phyloP scores from a whole-genome alignment of 2,888 invertebrate species.

The Cheilosia scutellata region DNA sequence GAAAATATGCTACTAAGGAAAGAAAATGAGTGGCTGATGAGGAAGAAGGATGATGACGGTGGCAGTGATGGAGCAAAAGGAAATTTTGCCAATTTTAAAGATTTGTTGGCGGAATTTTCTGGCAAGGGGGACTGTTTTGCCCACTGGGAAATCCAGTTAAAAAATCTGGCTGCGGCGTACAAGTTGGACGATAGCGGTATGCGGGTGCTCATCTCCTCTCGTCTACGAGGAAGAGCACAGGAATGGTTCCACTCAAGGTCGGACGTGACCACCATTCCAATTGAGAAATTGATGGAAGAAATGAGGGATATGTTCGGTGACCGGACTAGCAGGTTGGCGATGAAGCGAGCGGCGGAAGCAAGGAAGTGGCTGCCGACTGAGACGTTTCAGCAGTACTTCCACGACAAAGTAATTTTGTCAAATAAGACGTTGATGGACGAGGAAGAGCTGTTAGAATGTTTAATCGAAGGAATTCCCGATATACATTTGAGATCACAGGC shows the following conservation, averaged over 20 bases:
- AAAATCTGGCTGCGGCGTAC: too few species aligned
- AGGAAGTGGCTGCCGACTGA: slow-evolving; percentile 67
- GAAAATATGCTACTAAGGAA: slow-evolving; percentile 6
- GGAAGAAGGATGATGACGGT: background rate
- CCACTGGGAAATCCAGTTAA: too few species aligned
- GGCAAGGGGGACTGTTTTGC: too few species aligned
- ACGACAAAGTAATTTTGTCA: slow-evolving; percentile 67
- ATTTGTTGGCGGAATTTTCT: too few species aligned
- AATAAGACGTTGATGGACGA: slow-evolving; percentile 73
- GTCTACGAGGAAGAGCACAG: background rate
- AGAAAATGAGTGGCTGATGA: slow-evolving; percentile 26
- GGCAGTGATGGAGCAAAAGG: slow-evolving; percentile 1
- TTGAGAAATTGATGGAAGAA: too few species aligned
- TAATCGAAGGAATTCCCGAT: slow-evolving; percentile 69
- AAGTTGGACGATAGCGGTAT: background rate
- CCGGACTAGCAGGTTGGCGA: background rate
- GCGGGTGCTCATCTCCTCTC: background rate
- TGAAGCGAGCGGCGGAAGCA: background rate
- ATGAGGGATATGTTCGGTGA: too few species aligned
- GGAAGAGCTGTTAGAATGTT: slow-evolving; percentile 75
- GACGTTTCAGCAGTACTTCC: slow-evolving; percentile 65
- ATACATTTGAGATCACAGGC: background rate
- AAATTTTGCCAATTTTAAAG: background rate
- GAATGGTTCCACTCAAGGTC: too few species aligned
- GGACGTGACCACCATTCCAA: too few species aligned